phyloP scores from a whole-genome alignment of 2,888 invertebrate genomes.

The Xestia c-nigrum region DNA sequence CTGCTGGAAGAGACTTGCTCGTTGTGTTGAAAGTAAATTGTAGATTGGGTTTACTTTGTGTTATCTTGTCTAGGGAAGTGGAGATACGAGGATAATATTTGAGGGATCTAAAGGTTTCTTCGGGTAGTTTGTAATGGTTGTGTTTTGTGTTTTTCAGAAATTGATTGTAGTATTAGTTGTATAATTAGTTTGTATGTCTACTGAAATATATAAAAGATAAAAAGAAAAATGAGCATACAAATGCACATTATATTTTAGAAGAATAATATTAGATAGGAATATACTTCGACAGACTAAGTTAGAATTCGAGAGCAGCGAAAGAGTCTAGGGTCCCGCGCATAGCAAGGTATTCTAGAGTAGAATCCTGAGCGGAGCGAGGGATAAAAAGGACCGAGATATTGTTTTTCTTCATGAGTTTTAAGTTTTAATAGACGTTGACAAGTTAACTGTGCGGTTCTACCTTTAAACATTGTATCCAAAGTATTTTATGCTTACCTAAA shows the following conservation, averaged over 20 bases:
- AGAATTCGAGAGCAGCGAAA: too few species aligned
- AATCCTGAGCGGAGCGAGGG: too few species aligned
- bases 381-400: too few species aligned
- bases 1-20: constrained; percentile 47
- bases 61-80: constrained; percentile 13
- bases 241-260: too few species aligned
- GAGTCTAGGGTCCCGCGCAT: too few species aligned
- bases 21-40: constrained; percentile 58
- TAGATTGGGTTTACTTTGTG: constrained; percentile 53
- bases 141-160: not conserved
- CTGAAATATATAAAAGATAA: not conserved
- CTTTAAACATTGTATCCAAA: too few species aligned
- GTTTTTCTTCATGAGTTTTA: too few species aligned
- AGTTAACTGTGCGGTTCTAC: not conserved
- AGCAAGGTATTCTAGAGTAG: too few species aligned
- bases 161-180: too few species aligned
- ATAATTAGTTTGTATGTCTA: not conserved
- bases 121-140: not conserved
- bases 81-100: constrained; percentile 18
- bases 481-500: not conserved
- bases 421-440: not conserved
- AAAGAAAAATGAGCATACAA: not conserved
- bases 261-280: too few species aligned
- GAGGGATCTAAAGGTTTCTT: not conserved
- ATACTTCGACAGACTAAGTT: too few species aligned